A percentile compares a stretch with the other conserved stretches of the same genome.
Conservation (phyloP, 2,797 vertebrate genomes). For the Coracias cyanogaster region DNA sequence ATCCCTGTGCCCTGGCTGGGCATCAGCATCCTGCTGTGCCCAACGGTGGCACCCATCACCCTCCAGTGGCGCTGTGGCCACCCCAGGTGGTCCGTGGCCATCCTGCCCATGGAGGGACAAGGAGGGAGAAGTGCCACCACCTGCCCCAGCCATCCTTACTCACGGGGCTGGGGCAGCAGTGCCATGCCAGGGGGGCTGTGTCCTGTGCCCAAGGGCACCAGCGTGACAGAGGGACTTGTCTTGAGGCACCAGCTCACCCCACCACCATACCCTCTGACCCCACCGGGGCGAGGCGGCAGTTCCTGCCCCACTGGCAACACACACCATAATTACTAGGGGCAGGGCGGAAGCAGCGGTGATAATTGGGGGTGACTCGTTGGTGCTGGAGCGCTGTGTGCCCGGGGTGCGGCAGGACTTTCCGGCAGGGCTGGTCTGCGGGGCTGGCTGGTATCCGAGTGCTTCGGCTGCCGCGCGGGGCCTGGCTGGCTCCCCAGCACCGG, state of each 20-base stretch:
- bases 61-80: neutral
- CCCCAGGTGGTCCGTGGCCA: neutral
- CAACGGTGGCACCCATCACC: neutral
- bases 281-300: neutral
- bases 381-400: neutral
- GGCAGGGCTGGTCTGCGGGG: slow-evolving; percentile 13
- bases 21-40: fast-evolving
- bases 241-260: fast-evolving
- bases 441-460: fast-evolving
- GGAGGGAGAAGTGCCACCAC: neutral
- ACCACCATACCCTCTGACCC: neutral
- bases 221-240: neutral
- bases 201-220: neutral
- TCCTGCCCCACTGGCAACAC: slow-evolving; percentile 16
- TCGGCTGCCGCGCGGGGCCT: neutral
- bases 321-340: neutral
- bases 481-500: neutral
- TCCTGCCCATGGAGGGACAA: neutral
- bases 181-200: neutral
- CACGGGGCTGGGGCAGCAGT: fast-evolving
- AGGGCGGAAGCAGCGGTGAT: slow-evolving; percentile 16
- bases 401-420: slow-evolving; percentile 23
- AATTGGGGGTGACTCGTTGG: slow-evolving; percentile 35
- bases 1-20: neutral
- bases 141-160: neutral